phyloP scores from a whole-genome alignment of 2,113 vertebrate genomes.

The Arvicanthis niloticus region DNA sequence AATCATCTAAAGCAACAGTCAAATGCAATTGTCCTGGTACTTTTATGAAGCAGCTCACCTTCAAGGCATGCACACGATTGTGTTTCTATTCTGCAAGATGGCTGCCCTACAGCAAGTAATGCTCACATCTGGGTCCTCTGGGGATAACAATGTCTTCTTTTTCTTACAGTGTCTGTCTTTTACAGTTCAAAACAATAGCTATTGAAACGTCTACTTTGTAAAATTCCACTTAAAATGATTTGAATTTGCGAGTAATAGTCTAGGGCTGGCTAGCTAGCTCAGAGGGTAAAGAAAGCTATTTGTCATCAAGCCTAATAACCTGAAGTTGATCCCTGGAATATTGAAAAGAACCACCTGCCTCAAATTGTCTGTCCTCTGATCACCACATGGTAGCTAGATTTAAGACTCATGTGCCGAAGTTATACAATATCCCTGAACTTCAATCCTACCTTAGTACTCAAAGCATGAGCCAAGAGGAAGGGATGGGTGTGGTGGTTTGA shows the following conservation, averaged over 20 bases:
- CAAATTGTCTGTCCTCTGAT: neutral
- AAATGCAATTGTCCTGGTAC: neutral
- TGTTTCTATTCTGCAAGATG: neutral
- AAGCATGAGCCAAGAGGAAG: neutral
- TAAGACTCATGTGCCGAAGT: no score
- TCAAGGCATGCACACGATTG: neutral
- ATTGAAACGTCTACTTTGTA: neutral
- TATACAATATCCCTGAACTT: neutral
- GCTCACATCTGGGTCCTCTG: neutral
- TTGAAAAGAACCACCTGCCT: no score
- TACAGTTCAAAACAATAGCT: neutral
- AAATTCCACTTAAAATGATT: neutral
- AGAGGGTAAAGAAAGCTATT: neutral
- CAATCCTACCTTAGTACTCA: neutral
- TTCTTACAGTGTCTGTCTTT: neutral
- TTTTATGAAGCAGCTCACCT: neutral
- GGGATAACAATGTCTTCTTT: neutral
- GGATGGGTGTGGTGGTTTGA: neutral
- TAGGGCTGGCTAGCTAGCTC: neutral
- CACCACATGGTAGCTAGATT: no score
- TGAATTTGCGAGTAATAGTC: neutral
- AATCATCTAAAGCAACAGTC: neutral
- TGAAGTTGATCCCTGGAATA: neutral
- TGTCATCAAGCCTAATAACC: neutral
- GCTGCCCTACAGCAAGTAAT: neutral